Evolutionary conservation across 92 coral and sea anemone species (phyloP).

Genomic region (Zoanthus sansibaricus): DNA sequence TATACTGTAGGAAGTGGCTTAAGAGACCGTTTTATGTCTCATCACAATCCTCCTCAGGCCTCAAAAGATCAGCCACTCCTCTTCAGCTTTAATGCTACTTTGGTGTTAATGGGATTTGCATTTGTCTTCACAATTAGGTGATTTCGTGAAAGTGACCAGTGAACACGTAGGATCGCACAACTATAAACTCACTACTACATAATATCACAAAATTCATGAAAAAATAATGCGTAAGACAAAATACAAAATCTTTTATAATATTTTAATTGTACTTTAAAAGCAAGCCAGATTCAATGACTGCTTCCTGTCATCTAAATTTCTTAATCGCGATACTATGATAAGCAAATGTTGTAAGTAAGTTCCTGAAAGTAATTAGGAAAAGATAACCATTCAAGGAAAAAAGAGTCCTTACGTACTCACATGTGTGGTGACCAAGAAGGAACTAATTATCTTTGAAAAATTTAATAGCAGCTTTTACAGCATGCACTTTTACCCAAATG

Average conservation of each 20-base stretch:
- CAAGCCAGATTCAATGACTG: no score
- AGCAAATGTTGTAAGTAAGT: no score
- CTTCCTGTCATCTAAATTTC: no score
- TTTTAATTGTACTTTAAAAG: no score
- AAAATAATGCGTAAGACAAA: not conserved
- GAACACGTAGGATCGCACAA: not conserved
- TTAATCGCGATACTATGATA: no score
- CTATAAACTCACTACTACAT: not conserved
- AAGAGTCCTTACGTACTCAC: no score
- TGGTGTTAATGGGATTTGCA: constrained; percentile 33
- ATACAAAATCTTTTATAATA: not conserved
- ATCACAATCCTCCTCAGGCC: constrained; percentile 22
- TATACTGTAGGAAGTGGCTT: constrained; percentile 31
- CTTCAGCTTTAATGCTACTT: constrained; percentile 19
- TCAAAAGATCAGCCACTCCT: constrained; percentile 16
- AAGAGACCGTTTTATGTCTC: constrained; percentile 23
- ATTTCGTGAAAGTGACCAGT: not conserved
- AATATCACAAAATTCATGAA: not conserved
- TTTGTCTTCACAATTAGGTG: not conserved
- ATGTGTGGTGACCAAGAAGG: no score
- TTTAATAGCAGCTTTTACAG: no score
- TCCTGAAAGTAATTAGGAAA: no score
- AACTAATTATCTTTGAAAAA: no score
- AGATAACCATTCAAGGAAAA: no score
- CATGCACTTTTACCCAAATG: no score